Evolutionary conservation across 2,888 invertebrate species (phyloP), one percentile per base, ranked within the genome.

Genomic region (Drosophila meridiana): DNA sequence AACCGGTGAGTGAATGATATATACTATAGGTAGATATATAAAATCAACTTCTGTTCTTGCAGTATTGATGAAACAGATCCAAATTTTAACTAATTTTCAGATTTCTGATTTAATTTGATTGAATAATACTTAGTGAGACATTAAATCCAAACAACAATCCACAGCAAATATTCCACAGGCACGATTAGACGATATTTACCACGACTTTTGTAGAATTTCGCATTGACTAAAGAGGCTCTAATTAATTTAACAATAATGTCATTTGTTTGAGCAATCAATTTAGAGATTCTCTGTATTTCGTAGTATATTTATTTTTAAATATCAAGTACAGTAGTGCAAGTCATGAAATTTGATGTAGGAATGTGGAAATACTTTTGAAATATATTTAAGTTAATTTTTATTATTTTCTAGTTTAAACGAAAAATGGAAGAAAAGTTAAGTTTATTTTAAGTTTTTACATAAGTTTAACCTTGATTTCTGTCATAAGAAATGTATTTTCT

Each of bases 1-100:
- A 66, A 69, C 71, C 78, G 82, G 82, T 82, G 53, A 84, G 84
- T 82, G 59, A 63, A 48, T 50, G 34, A 11, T 43, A 56, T 32
- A 28, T n/a, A 20, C 20, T 20, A 36, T 47, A 40, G 20, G 43
- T 45, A 53, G 11, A 53, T 61, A 28, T 7, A 53, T 30, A 43
- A 9, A 55, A 40, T 55, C 32, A 26, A 53, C 42, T 56, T 69
- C 50, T 73, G 61, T 73, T 73, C 73, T 77, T 48, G n/a, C 77
- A 77, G 77, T 77, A 67, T 67, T 20, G 34, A 20, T 20, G 34
- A 34, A 52, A 32, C 32, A 4, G 3, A 60, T 65, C 64, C 43
- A 57, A 48, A 43, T 58, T 40, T 61, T 2, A 57, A 67, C 36
- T 43, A 42, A 42, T 63, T 48, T 20, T 20, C n/a, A 32, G 36